Evolutionary conservation across 2,888 invertebrate genomes (phyloP), one percentile per base, ranked within the genome.

Genomic region (Amphiduros pacificus): DNA sequence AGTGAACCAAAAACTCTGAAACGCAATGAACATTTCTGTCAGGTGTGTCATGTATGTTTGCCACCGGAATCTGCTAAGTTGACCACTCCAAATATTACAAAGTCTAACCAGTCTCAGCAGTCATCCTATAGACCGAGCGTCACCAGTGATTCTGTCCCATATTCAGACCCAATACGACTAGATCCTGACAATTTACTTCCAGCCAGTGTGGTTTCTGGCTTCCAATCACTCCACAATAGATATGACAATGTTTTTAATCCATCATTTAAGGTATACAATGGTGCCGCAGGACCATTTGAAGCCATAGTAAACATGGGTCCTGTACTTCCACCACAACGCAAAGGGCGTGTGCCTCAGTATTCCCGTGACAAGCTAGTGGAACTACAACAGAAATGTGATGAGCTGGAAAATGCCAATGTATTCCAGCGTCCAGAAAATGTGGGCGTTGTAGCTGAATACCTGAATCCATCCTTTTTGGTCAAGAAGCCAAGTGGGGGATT

Each of bases 401-500:
- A 68, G n/a, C 62, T 73, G 11, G 72, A 74, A 57, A 9, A 24
- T 0, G n/a, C 62, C 22, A 65, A 68, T n/a, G 69, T 73, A 1
- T 67, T 69, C 32, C 32, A 28, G 3, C 36, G 52, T 9, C 70
- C 70, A 20, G 71, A 71, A 54, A 6, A 65, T 54, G 48, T 63
- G 17, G 64, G 55, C 29, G 32, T 65, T 1, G 52, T 36, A 2
- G 67, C 66, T 3, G 71, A 73, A 41, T 73, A 73, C 29, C 36
- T 73, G 11, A 72, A 70, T 51, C 73, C 71, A 0, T 68, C 69
- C 3, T 73, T 72, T 50, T 60, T 73, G 11, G 64, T 72, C 0
- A 70, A 67, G 44, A 51, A 51, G 26, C 51, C 51, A 4, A 51
- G 17, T 51, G 51, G 51, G 14, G 51, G 51, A 4, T 26, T 24